Evolutionary conservation across 2,888 invertebrate species (phyloP), one percentile per base, ranked within the genome.

Genomic region (Drosophila neutralis): DNA sequence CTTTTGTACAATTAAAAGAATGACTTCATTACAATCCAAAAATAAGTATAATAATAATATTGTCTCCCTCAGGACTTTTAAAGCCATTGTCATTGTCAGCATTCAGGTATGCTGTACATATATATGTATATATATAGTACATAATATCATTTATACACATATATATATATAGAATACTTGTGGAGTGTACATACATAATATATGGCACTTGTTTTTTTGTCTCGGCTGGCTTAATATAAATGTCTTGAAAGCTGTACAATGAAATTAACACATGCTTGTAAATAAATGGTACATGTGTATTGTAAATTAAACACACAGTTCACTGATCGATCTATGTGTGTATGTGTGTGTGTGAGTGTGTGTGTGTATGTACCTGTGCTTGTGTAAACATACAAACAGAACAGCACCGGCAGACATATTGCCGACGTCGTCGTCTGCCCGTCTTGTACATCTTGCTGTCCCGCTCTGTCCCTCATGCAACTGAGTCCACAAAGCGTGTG

Each of bases 291-390:
- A 75, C 80, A 87, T 80, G 73, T 83, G 84, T 61, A 82, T 80
- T 75, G 87, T 75, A 87, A 82, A 87, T 84, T 76, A 84, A 87
- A 77, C 73, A 80, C 70, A 69, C 79, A 80, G 83, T 85, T 76
- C 78, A 73, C 68, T 69, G 82, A 85, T 84, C 77, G 69, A 69
- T 59, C 69, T 68, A 69, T 57, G 52, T 52, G 33, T 58, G 36
- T 24, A n/a, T 49, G 24, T 33, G 36, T 24, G 33, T 57, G 24
- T 33, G 21, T 18, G 13, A 1, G 7, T 70, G 31, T 64, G 48
- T 36, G 27, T 51, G 3, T 54, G 18, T 21, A 1, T 45, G 13
- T 24, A 59, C 72, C 67, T 73, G 59, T 56, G 21, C 49, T 24
- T 68, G 29, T 51, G 68, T 77, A 70, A 83, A 80, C 63, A 80